phyloP scores from a whole-genome alignment of 2,888 invertebrate species.

The Troides aeacus region DNA sequence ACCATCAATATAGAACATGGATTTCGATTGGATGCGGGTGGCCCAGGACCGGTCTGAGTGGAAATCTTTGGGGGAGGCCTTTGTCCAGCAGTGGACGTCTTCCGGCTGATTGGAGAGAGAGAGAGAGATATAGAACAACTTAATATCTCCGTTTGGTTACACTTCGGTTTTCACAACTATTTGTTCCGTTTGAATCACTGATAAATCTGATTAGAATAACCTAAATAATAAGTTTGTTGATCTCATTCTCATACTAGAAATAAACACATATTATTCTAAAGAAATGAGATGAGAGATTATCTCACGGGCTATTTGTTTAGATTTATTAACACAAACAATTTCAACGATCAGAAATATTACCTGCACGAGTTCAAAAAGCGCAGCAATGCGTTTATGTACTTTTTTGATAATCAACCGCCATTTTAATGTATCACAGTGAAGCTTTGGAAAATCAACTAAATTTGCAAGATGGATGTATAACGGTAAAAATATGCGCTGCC shows the following conservation, averaged over 20 bases:
- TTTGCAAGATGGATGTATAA: neutral
- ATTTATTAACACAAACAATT: slow-evolving; percentile 56
- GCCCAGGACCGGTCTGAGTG: too few species aligned
- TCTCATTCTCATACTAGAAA: neutral
- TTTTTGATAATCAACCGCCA: slow-evolving; percentile 31
- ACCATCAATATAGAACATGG: slow-evolving; percentile 75
- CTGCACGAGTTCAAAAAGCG: slow-evolving; percentile 42
- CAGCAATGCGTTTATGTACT: slow-evolving; percentile 54
- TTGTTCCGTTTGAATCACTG: slow-evolving; percentile 51
- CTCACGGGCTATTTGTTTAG: slow-evolving; percentile 36
- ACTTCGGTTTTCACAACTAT: slow-evolving; percentile 67
- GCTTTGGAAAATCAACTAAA: neutral
- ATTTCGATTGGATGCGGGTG: too few species aligned
- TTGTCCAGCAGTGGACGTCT: too few species aligned
- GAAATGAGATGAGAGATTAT: neutral
- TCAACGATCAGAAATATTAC: slow-evolving; percentile 51
- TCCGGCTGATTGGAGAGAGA: too few species aligned
- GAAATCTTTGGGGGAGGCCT: too few species aligned
- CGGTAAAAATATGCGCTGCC: too few species aligned
- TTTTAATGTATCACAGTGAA: slow-evolving; percentile 22
- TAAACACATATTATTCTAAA: neutral
- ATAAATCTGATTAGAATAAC: neutral
- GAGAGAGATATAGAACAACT: slow-evolving; percentile 72
- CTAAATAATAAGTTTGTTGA: neutral
- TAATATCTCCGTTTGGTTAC: slow-evolving; percentile 64